phyloP scores from a whole-genome alignment of 2,113 vertebrate genomes.

The Nematolebias whitei region DNA sequence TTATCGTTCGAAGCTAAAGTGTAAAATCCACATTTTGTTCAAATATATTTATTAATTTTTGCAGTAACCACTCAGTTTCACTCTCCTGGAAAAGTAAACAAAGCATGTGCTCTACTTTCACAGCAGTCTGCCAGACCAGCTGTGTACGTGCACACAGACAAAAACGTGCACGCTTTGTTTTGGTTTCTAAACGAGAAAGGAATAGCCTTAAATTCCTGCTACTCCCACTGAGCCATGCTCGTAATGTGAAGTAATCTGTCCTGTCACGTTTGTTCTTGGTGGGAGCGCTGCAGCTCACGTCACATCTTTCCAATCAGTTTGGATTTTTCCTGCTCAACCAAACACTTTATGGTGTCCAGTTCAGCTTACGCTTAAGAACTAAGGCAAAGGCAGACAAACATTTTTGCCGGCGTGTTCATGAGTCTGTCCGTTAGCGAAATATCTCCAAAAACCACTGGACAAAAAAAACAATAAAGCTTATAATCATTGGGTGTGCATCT shows the following conservation, averaged over 20 bases:
- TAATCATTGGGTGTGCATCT: too few relatives aligned
- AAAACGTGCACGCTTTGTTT: constrained; percentile 32
- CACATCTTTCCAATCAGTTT: constrained; percentile 27
- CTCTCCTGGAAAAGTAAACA: constrained; percentile 36
- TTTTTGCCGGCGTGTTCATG: too few relatives aligned
- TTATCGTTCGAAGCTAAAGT: neutral
- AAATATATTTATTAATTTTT: too few relatives aligned
- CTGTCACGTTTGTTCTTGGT: constrained; percentile 41
- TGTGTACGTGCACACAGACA: constrained; percentile 24
- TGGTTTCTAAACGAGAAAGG: constrained; percentile 28
- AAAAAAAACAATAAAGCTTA: too few relatives aligned
- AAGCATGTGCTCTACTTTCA: constrained; percentile 33
- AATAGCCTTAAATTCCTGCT: constrained; percentile 8
- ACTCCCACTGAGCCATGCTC: constrained; percentile 13
- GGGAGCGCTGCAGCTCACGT: constrained; percentile 38
- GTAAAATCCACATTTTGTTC: too few relatives aligned
- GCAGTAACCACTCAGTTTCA: neutral
- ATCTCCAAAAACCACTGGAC: too few relatives aligned
- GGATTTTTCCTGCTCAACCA: constrained; percentile 43
- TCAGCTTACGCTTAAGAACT: too few relatives aligned
- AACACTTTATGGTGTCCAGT: constrained; percentile 22
- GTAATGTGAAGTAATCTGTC: constrained; percentile 42
- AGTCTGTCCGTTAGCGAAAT: too few relatives aligned
- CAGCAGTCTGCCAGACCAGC: constrained; percentile 28
- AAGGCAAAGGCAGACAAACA: too few relatives aligned